These are phyloP conservation scores for Magallana ariakensis DNA, from an alignment of 1,140 invertebrate genomes.

Conservation along the genomic window DNA sequence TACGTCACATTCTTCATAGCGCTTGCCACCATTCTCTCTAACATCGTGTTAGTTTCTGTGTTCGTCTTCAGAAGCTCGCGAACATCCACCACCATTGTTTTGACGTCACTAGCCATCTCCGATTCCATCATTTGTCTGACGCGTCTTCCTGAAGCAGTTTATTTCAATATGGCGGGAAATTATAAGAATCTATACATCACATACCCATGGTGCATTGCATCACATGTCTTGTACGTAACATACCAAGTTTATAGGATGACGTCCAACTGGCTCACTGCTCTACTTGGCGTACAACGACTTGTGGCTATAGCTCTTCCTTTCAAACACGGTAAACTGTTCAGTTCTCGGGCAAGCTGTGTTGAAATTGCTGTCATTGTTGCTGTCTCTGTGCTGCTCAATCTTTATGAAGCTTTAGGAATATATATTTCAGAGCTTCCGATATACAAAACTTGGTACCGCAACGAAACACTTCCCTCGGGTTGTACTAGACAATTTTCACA, in stretches of 20 bases:
- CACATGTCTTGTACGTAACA: slow-evolving; percentile 27
- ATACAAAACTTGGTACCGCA: neutral
- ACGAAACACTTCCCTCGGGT: slow-evolving; percentile 15
- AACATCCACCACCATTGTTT: slow-evolving; percentile 1
- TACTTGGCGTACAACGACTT: slow-evolving; percentile 33
- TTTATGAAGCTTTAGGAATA: slow-evolving; percentile 13
- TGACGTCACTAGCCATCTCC: slow-evolving; percentile 46
- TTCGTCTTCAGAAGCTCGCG: slow-evolving; percentile 36
- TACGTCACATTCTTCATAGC: neutral
- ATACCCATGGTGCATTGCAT: slow-evolving; percentile 40
- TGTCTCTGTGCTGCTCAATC: slow-evolving; percentile 5
- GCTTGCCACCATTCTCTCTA: slow-evolving; percentile 11
- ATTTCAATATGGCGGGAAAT: slow-evolving; percentile 33
- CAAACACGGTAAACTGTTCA: slow-evolving; percentile 9
- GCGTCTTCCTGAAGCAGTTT: slow-evolving; percentile 14
- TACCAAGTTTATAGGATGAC: slow-evolving; percentile 23
- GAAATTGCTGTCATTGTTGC: neutral
- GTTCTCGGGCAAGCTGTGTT: neutral
- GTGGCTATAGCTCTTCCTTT: slow-evolving; percentile 15
- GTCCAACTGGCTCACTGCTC: slow-evolving; percentile 43
- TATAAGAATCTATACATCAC: slow-evolving; percentile 17
- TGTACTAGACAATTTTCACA: slow-evolving; percentile 28
- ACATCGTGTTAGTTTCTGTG: slow-evolving; percentile 15
- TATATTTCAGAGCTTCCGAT: slow-evolving; percentile 10
- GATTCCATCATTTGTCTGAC: slow-evolving; percentile 36